phyloP scores from a whole-genome alignment of 2,113 vertebrate genomes.

The Rhinichthys klamathensis region DNA sequence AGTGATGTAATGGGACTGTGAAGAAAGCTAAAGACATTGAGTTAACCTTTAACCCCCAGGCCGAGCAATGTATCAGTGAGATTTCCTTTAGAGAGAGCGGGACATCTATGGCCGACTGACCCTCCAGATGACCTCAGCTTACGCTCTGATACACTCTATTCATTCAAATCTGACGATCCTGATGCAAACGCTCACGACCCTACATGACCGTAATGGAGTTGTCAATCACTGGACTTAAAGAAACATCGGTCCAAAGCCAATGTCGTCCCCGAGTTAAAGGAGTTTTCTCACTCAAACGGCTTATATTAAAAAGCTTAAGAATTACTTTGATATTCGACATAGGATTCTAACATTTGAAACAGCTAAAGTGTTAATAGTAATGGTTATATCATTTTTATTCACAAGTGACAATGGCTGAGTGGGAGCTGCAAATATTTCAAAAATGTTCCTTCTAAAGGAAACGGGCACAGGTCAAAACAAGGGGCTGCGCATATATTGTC shows the following conservation, averaged over 20 bases:
- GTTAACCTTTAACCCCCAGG: constrained; percentile 50
- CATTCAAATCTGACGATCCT: constrained; percentile 26
- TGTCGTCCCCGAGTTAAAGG: not conserved
- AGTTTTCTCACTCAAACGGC: not conserved
- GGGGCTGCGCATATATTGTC: not conserved
- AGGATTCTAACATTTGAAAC: not conserved
- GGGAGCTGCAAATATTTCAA: not conserved
- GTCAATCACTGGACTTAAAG: constrained; percentile 50
- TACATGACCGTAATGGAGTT: constrained; percentile 36
- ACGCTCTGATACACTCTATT: constrained; percentile 51
- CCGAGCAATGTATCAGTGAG: constrained; percentile 34
- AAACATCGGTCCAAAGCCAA: constrained; percentile 46
- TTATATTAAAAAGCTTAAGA: too few species aligned
- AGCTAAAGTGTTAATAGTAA: not conserved
- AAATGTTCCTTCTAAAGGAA: constrained; percentile 8
- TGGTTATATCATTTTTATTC: not conserved
- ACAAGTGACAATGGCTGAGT: not conserved
- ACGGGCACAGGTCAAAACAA: constrained; percentile 16
- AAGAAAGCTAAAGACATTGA: constrained; percentile 70
- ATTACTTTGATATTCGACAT: not conserved
- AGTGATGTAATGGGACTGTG: constrained; percentile 8
- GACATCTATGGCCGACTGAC: constrained; percentile 32
- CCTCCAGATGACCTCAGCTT: constrained; percentile 32
- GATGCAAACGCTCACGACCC: constrained; percentile 35
- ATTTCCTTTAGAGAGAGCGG: constrained; percentile 43